These are phyloP conservation scores for Rhagonycha lutea DNA, from an alignment of 2,888 invertebrate genomes.

Conservation along the genomic window DNA sequence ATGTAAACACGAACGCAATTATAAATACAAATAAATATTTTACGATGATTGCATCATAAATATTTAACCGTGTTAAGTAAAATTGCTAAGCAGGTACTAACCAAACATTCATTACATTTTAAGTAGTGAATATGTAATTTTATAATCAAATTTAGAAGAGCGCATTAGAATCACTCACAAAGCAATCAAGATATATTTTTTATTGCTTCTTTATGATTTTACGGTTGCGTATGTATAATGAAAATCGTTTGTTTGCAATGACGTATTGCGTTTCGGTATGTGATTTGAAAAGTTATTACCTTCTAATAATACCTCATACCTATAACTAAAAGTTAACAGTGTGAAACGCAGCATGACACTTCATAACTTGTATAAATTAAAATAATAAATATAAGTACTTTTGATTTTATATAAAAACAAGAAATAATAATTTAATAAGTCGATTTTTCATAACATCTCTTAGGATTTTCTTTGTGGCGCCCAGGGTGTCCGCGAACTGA, in stretches of 20 bases:
- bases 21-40: not conserved
- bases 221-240: not conserved
- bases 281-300: not conserved
- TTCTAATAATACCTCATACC: not conserved
- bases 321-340: not conserved
- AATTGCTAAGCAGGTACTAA: not conserved
- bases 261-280: not conserved
- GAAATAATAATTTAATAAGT: conserved; percentile 19
- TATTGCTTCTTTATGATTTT: not conserved
- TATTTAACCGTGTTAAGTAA: not conserved
- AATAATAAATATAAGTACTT: not conserved
- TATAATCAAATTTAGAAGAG: not conserved
- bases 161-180: not conserved
- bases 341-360: not conserved
- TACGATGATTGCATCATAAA: not conserved
- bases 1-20: not conserved
- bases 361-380: not conserved
- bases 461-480: conserved; percentile 36
- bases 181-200: not conserved
- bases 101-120: not conserved
- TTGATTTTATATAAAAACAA: not conserved
- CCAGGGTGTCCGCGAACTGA: conserved; percentile 40
- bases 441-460: conserved; percentile 25
- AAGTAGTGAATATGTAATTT: not conserved
- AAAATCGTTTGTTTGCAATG: not conserved